These are phyloP conservation scores for Entelurus aequoreus DNA, from an alignment of 2,113 vertebrate genomes.

Conservation along the genomic window DNA sequence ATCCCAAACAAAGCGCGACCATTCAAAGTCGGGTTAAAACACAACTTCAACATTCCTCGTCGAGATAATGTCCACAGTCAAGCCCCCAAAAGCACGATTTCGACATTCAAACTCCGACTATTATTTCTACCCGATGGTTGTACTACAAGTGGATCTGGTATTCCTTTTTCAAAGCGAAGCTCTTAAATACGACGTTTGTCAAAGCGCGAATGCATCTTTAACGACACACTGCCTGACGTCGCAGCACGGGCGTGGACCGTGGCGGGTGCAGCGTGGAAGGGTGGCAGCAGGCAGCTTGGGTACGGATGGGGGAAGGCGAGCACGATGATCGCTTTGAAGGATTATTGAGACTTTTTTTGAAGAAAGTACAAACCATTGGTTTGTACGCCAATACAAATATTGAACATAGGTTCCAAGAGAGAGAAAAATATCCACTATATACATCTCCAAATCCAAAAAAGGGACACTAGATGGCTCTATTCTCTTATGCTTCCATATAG, in stretches of 20 bases:
- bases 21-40: too few relatives aligned
- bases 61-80: too few relatives aligned
- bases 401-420: background rate
- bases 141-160: background rate
- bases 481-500: background rate
- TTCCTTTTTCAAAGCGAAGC: background rate
- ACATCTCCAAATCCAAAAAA: background rate
- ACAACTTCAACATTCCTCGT: too few relatives aligned
- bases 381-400: background rate
- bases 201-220: constrained; percentile 15
- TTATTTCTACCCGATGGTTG: background rate
- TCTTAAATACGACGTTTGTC: background rate
- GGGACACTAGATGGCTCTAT: constrained; percentile 37
- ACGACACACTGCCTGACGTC: constrained; percentile 54
- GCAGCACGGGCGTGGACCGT: constrained; percentile 61
- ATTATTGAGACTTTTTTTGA: constrained; percentile 12
- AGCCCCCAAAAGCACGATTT: too few relatives aligned
- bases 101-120: background rate
- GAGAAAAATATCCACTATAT: too few relatives aligned
- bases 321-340: constrained; percentile 32
- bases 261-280: constrained; percentile 52
- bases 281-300: constrained; percentile 44
- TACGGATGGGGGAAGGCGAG: constrained; percentile 56
- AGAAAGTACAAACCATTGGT: background rate
- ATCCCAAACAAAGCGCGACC: too few relatives aligned